A percentile compares a stretch with the other conserved stretches of the same genome.
These are phyloP conservation scores for Eleginops maclovinus DNA, from an alignment of 2,113 vertebrate species.

Conservation along the genomic window DNA sequence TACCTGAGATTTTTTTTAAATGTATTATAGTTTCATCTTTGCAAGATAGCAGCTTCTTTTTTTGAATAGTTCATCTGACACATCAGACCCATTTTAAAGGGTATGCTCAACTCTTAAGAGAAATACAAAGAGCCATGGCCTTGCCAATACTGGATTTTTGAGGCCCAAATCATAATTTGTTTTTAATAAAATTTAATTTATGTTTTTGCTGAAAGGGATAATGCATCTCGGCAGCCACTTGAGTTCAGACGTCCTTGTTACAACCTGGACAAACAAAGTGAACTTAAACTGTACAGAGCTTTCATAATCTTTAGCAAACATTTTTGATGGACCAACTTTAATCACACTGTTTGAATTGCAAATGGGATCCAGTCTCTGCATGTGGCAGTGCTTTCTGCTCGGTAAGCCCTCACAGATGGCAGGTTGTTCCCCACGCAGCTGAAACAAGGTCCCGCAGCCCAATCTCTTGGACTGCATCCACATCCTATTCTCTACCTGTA, in stretches of 20 bases:
- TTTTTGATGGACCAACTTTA: neutral
- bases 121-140: neutral
- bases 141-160: no score
- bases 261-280: neutral
- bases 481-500: slow-evolving; percentile 25
- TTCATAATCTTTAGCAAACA: neutral
- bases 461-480: neutral
- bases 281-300: neutral
- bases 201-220: no score
- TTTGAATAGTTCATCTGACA: no score
- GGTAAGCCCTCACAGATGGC: slow-evolving; percentile 12
- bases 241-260: neutral
- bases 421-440: neutral
- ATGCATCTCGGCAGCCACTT: no score
- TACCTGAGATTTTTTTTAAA: no score
- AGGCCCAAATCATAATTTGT: no score
- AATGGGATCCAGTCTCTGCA: slow-evolving; percentile 1
- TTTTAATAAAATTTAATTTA: no score
- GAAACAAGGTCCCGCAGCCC: neutral
- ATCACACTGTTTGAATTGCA: neutral
- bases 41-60: no score
- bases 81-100: no score
- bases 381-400: neutral
- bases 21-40: no score
- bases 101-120: neutral